These are phyloP conservation scores for Coelinius sp. DNA, from an alignment of 2,888 invertebrate species.

Conservation along the genomic window DNA sequence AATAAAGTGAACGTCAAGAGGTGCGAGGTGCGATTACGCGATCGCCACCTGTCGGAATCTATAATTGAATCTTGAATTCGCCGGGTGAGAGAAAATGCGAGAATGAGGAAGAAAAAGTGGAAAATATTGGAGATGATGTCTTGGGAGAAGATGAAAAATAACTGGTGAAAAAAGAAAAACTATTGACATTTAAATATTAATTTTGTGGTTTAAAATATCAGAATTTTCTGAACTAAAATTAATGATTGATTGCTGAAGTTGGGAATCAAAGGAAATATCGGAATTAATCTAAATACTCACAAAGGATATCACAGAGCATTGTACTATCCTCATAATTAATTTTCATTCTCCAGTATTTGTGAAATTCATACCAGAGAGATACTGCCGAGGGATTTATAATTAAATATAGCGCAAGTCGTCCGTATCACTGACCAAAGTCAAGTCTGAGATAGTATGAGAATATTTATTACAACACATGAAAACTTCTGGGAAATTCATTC, in stretches of 20 bases:
- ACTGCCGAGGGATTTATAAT: constrained; percentile 1
- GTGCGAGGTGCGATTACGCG: constrained; percentile 19
- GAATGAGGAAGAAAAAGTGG: constrained; percentile 19
- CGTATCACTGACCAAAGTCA: neutral
- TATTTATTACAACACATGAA: neutral
- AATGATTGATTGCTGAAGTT: neutral
- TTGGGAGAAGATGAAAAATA: constrained; percentile 7
- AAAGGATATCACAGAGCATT: neutral
- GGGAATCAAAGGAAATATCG: neutral
- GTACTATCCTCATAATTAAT: constrained; percentile 3
- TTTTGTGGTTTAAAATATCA: neutral
- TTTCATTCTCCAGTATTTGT: neutral
- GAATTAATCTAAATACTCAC: neutral
- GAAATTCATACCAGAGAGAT: neutral
- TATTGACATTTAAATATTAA: constrained; percentile 5
- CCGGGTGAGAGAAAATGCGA: neutral
- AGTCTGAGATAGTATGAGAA: no score
- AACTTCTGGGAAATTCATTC: constrained; percentile 50
- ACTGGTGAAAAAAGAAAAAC: constrained; percentile 14
- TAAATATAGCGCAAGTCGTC: neutral
- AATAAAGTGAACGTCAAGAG: constrained; percentile 13
- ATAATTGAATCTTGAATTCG: constrained; percentile 50
- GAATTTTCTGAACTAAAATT: neutral
- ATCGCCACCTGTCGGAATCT: constrained; percentile 50
- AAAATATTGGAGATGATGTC: constrained; percentile 4